phyloP scores from a whole-genome alignment of 2,113 vertebrate species.

The Holacanthus passer region DNA sequence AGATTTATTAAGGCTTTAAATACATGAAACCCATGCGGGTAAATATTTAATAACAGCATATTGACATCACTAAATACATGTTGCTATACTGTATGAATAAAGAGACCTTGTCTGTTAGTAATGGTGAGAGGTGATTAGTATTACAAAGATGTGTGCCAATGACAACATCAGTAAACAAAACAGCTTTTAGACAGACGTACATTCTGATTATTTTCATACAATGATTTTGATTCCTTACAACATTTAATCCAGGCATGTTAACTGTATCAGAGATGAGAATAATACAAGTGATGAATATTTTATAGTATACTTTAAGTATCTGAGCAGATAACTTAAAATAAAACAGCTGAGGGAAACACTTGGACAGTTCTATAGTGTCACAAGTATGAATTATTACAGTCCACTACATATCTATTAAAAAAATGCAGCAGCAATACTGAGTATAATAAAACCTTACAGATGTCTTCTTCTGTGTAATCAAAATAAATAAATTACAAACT shows the following conservation, averaged over 20 bases:
- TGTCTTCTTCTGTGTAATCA: constrained; percentile 18
- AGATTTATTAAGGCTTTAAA: constrained; percentile 83
- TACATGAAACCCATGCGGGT: constrained; percentile 46
- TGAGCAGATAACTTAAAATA: background rate
- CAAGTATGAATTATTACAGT: constrained; percentile 25
- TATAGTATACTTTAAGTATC: constrained; percentile 14
- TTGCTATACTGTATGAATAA: constrained; percentile 24
- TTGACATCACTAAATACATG: constrained; percentile 53
- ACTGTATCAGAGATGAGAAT: constrained; percentile 25
- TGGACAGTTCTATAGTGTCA: constrained; percentile 24
- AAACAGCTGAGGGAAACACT: background rate
- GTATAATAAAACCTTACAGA: constrained; percentile 20
- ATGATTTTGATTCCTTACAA: constrained; percentile 36
- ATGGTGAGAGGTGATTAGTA: constrained; percentile 33
- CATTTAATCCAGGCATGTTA: constrained; percentile 12
- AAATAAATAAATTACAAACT: constrained; percentile 60
- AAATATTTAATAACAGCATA: constrained; percentile 56
- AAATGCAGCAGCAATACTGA: constrained; percentile 38
- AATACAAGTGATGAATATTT: constrained; percentile 47
- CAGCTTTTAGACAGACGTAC: constrained; percentile 24
- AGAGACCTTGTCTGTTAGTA: constrained; percentile 24
- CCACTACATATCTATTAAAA: constrained; percentile 10
- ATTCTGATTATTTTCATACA: constrained; percentile 12
- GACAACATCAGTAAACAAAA: constrained; percentile 34
- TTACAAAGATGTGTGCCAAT: constrained; percentile 31